Percentiles rank a stretch among this genome's conserved stretches.
Conservation (phyloP, 2,888 invertebrate species). For the Nephrocerus scutellatus region DNA sequence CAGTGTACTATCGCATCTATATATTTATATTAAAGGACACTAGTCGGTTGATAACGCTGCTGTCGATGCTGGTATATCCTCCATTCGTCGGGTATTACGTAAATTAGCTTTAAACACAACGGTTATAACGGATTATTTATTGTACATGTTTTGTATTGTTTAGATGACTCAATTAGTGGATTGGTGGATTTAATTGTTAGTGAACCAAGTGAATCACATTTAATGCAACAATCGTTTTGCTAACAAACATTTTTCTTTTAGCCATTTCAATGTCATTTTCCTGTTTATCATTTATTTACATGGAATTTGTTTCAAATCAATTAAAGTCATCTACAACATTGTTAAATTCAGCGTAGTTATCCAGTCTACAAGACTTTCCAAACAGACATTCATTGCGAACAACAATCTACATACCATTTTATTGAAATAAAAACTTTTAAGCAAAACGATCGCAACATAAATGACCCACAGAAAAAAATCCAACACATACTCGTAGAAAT, state of each 20-base stretch:
- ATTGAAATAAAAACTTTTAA: too few species aligned
- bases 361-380: too few species aligned
- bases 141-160: slow-evolving; percentile 14
- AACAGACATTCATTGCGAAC: too few species aligned
- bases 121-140: slow-evolving; percentile 22
- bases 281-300: not conserved
- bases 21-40: slow-evolving; percentile 40
- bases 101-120: slow-evolving; percentile 46
- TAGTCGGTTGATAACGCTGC: slow-evolving; percentile 47
- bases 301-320: slow-evolving; percentile 1
- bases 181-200: slow-evolving; percentile 2
- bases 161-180: slow-evolving; percentile 6
- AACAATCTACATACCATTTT: too few species aligned
- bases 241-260: not conserved
- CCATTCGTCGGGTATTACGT: slow-evolving; percentile 49
- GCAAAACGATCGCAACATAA: too few species aligned
- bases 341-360: too few species aligned
- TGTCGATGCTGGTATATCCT: slow-evolving; percentile 47
- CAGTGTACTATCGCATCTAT: too few species aligned
- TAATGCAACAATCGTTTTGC: not conserved
- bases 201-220: too few species aligned
- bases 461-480: too few species aligned
- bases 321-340: too few species aligned
- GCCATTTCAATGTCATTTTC: not conserved
- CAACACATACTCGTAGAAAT: too few species aligned